Evolutionary conservation across 2,888 invertebrate species (phyloP).

Genomic region (Crossocerus cetratus): DNA sequence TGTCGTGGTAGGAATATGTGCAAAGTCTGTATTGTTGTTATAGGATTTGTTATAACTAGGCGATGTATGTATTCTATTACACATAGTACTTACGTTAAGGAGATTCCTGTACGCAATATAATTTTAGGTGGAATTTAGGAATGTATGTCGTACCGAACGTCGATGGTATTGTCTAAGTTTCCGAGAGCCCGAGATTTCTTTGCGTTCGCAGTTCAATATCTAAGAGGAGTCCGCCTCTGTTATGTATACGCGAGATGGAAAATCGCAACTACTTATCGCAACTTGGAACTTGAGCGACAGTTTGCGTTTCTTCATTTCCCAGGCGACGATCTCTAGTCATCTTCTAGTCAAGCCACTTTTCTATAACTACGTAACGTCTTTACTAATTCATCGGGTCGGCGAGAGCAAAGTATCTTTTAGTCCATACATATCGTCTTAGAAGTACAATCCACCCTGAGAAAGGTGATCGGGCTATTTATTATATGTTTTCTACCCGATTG

Average conservation of each 20-base stretch:
- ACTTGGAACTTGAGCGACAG: too few species aligned
- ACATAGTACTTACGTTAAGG: too few species aligned
- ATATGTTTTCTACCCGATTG: conserved; percentile 37
- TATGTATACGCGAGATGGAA: too few species aligned
- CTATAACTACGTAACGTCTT: conserved; percentile 45
- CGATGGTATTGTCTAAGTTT: neutral
- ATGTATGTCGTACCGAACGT: neutral
- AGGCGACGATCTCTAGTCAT: conserved; percentile 32
- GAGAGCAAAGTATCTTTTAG: conserved; percentile 67
- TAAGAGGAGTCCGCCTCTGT: too few species aligned
- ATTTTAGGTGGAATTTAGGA: neutral
- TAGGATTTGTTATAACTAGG: too few species aligned
- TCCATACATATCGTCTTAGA: conserved; percentile 71
- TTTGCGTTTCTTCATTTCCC: conserved; percentile 30
- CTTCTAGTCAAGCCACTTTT: conserved; percentile 50
- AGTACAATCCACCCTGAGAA: conserved; percentile 57
- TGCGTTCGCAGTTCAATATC: too few species aligned
- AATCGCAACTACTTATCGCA: too few species aligned
- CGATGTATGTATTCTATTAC: too few species aligned
- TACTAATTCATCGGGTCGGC: conserved; percentile 47
- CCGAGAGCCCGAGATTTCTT: neutral
- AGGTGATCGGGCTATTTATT: conserved; percentile 36
- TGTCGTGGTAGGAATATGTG: neutral
- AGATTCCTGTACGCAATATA: too few species aligned
- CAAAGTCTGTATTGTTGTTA: too few species aligned